These are phyloP conservation scores for Patiria miniata DNA, from an alignment of 35 echinoderm and acorn worm species.

Conservation along the genomic window DNA sequence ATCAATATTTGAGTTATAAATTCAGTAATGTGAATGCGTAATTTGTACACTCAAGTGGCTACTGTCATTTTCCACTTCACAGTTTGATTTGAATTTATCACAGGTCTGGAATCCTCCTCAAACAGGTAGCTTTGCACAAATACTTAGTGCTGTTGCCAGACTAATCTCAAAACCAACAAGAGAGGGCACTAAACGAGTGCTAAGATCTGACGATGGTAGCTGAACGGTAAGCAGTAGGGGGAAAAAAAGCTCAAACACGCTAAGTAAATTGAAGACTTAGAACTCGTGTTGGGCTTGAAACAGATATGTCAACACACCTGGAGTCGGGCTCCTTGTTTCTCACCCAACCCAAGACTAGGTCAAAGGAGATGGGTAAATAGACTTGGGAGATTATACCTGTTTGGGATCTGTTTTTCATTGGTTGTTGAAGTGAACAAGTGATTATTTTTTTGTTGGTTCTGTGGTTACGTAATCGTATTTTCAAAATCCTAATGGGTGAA, in stretches of 20 bases:
- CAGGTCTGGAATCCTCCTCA: too few species aligned
- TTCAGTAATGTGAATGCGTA: too few species aligned
- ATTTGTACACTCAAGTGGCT: too few species aligned
- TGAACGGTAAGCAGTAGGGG: neutral
- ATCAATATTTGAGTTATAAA: too few species aligned
- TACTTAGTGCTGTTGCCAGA: too few species aligned
- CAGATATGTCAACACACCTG: slow-evolving; percentile 4
- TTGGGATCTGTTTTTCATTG: neutral
- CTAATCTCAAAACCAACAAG: too few species aligned
- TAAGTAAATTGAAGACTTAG: neutral
- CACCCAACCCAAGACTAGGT: neutral
- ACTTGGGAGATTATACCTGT: neutral
- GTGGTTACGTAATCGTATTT: neutral
- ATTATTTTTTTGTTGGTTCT: too few species aligned
- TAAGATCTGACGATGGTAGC: neutral
- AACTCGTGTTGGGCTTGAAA: neutral
- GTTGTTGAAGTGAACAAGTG: too few species aligned
- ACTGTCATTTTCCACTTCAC: too few species aligned
- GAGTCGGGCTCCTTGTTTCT: neutral
- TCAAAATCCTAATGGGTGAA: slow-evolving; percentile 1
- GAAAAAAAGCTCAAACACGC: neutral
- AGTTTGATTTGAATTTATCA: too few species aligned
- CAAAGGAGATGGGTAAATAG: slow-evolving; percentile 9
- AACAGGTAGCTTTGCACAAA: too few species aligned
- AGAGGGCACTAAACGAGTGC: too few species aligned